phyloP scores from a whole-genome alignment of 2,113 vertebrate genomes.

The Melanocharis versteri region DNA sequence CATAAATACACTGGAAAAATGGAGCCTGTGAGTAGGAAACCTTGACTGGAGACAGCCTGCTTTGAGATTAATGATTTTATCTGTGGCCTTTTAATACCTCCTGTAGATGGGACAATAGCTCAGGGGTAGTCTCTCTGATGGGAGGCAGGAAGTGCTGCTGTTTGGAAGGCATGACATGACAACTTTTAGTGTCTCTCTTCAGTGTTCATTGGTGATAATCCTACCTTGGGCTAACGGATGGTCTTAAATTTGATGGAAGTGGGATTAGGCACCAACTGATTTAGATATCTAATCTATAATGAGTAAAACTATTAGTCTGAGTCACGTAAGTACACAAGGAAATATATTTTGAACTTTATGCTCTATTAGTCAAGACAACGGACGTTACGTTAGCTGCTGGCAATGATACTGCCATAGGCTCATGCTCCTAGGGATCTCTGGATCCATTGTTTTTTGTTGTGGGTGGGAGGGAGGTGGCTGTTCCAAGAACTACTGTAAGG shows the following conservation, averaged over 20 bases:
- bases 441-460: background rate
- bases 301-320: background rate
- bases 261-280: background rate
- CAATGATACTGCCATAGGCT: background rate
- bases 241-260: background rate
- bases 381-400: background rate
- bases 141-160: background rate
- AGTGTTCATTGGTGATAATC: background rate
- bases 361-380: background rate
- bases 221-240: background rate
- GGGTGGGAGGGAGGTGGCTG: background rate
- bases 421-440: fast-evolving
- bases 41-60: background rate
- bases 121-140: background rate
- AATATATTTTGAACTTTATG: background rate
- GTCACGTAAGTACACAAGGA: background rate
- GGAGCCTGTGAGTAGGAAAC: background rate
- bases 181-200: background rate
- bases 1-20: background rate
- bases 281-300: background rate
- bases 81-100: background rate
- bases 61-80: background rate
- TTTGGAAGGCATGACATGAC: background rate
- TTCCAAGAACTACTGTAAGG: background rate
- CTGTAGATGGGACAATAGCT: background rate